Conservation (phyloP, 2,888 invertebrate genomes). For the Nesidiocoris tenuis region DNA sequence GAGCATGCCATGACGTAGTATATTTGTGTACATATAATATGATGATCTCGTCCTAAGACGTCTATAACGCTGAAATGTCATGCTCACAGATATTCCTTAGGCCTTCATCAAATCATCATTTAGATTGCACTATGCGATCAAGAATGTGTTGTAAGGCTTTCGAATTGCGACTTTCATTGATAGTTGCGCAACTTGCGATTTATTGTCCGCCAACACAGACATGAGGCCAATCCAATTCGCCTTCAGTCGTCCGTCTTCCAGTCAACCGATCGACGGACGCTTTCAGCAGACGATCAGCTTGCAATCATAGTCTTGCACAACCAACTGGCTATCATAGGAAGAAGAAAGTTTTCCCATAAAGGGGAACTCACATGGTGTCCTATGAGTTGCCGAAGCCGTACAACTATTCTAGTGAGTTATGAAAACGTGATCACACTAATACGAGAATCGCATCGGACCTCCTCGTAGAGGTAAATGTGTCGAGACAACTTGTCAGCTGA, state of each 20-base stretch:
- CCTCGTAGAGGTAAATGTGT: background rate
- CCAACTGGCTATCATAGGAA: background rate
- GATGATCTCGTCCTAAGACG: too few relatives aligned
- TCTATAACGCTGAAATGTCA: too few relatives aligned
- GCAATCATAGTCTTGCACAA: background rate
- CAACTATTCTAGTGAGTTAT: background rate
- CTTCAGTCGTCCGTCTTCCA: background rate
- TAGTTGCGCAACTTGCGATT: background rate
- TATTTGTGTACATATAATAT: too few relatives aligned
- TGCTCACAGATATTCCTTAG: too few relatives aligned
- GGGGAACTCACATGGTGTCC: background rate
- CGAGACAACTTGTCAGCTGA: conserved; percentile 23
- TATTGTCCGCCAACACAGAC: background rate
- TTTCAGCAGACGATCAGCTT: background rate
- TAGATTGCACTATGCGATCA: too few relatives aligned
- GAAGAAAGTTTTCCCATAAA: background rate
- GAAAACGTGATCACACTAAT: background rate
- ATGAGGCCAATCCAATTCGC: background rate
- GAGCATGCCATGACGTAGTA: too few relatives aligned
- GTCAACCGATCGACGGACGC: background rate
- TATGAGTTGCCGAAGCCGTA: background rate
- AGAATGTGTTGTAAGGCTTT: too few relatives aligned
- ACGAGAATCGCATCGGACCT: background rate
- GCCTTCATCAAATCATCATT: too few relatives aligned
- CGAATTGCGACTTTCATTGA: background rate